Percentiles rank a stretch among this genome's conserved stretches.
These are phyloP conservation scores for Junonia oenone DNA, from an alignment of 2,888 invertebrate species.

Conservation along the genomic window DNA sequence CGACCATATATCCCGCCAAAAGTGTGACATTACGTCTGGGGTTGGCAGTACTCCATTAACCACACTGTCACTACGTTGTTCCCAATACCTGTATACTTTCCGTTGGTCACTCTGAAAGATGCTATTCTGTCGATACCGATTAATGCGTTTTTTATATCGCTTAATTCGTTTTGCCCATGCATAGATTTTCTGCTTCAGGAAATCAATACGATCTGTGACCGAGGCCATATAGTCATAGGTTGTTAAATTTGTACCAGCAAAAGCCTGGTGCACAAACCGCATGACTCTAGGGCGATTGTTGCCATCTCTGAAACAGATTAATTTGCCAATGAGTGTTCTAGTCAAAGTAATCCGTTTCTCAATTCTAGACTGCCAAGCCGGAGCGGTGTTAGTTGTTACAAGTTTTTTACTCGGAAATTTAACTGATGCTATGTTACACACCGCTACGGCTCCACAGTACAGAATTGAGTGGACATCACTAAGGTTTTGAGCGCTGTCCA, in stretches of 20 bases:
- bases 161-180: background rate
- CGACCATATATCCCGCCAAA: no score
- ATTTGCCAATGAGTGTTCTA: background rate
- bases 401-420: background rate
- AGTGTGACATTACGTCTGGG: no score
- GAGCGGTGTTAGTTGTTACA: background rate
- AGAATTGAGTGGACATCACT: background rate
- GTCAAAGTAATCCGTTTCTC: background rate
- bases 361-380: background rate
- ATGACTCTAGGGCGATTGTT: background rate
- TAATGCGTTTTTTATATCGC: no score
- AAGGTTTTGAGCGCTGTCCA: background rate
- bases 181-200: background rate
- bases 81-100: no score
- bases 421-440: background rate
- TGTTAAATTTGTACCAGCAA: background rate
- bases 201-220: slow-evolving; percentile 3
- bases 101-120: no score
- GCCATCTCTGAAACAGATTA: background rate
- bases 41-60: no score
- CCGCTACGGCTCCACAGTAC: background rate
- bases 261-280: background rate
- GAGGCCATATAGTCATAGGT: background rate
- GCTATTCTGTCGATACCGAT: no score
- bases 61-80: no score